Evolutionary conservation across 2,113 vertebrate genomes (phyloP).

Genomic region (Pachyramphus minor): DNA sequence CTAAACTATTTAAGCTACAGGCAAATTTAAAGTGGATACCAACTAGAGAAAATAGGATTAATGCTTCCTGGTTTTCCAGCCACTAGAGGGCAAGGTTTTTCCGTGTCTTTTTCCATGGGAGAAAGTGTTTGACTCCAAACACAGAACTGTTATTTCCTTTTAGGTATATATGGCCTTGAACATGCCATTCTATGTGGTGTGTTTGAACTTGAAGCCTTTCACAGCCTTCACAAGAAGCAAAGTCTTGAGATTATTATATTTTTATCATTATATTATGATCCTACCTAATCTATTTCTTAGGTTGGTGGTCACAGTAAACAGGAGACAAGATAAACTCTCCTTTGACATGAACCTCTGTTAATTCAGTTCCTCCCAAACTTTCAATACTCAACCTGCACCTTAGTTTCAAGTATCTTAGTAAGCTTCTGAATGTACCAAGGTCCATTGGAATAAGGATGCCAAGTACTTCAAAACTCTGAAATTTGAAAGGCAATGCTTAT

Average conservation of each 20-base stretch:
- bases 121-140: not conserved
- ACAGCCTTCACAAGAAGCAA: not conserved
- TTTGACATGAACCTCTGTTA: not conserved
- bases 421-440: not conserved
- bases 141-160: not conserved
- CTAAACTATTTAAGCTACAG: not conserved
- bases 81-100: constrained; percentile 36
- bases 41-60: not conserved
- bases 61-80: not conserved
- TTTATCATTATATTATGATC: too few relatives aligned
- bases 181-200: fast-evolving
- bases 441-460: not conserved
- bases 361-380: not conserved
- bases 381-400: not conserved
- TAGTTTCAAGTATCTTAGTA: not conserved
- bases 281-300: not conserved
- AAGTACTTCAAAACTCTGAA: not conserved
- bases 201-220: not conserved
- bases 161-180: not conserved
- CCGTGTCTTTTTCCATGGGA: not conserved
- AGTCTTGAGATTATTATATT: not conserved
- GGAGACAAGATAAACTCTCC: not conserved
- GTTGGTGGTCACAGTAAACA: not conserved
- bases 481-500: not conserved
- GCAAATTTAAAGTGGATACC: not conserved